Evolutionary conservation across 2,888 invertebrate genomes (phyloP).

Genomic region (Caenorhabditis sinica): DNA sequence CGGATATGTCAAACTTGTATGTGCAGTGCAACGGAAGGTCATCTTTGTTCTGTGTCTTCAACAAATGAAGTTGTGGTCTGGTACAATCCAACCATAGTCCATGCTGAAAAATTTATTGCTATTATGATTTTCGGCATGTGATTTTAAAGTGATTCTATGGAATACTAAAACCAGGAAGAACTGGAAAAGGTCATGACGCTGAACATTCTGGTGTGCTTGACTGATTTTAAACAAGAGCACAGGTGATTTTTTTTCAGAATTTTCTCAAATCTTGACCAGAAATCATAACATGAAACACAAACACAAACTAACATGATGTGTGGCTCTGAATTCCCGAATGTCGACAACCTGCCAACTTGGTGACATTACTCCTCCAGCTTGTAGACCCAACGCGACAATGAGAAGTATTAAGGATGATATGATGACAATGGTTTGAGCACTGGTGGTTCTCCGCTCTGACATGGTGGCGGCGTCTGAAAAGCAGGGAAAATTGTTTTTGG

Average conservation of each 20-base stretch:
- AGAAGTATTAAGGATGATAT: conserved; percentile 74
- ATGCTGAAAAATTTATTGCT: conserved; percentile 75
- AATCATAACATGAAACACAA: background rate
- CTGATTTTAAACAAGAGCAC: background rate
- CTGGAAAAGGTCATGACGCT: background rate
- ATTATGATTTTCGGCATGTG: background rate
- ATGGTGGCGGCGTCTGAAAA: conserved; percentile 54
- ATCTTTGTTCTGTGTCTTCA: conserved; percentile 69
- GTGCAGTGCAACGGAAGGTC: conserved; percentile 81
- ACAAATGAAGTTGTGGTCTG: conserved; percentile 72
- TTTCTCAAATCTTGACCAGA: background rate
- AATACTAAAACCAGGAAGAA: background rate
- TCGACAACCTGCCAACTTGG: conserved; percentile 83
- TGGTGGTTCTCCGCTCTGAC: conserved; percentile 60
- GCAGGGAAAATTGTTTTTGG: background rate
- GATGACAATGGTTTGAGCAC: conserved; percentile 63
- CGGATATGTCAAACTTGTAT: conserved; percentile 82
- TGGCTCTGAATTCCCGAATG: conserved; percentile 82
- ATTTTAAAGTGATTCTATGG: background rate
- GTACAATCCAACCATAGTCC: conserved; percentile 83
- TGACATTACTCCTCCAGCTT: conserved; percentile 80
- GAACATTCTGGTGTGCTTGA: background rate
- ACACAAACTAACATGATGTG: conserved; percentile 77
- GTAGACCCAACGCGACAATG: conserved; percentile 78
- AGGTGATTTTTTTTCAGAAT: background rate